Conservation (phyloP, 2,888 invertebrate genomes). For the Neuroscelio doddi region DNA sequence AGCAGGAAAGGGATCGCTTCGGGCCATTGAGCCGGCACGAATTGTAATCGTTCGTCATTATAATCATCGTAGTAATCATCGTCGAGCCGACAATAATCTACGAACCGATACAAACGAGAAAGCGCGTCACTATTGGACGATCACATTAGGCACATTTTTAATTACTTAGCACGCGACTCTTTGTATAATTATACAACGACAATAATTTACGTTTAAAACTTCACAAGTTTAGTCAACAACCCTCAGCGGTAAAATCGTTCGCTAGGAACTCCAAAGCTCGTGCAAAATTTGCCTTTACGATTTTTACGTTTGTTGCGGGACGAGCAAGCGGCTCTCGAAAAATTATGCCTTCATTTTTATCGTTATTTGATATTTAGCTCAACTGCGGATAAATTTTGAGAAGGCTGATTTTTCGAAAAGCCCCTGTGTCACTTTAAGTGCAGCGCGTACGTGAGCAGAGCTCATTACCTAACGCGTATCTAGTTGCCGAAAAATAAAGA, state of each 20-base stretch:
- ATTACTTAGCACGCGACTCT: slow-evolving; percentile 51
- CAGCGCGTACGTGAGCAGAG: slow-evolving; percentile 52
- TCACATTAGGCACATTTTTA: slow-evolving; percentile 56
- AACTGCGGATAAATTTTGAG: no score
- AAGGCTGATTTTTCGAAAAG: no score
- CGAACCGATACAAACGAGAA: neutral
- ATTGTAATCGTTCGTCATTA: slow-evolving; percentile 1
- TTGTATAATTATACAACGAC: slow-evolving; percentile 46
- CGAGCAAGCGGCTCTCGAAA: neutral
- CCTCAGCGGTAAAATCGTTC: slow-evolving; percentile 67
- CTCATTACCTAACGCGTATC: slow-evolving; percentile 55
- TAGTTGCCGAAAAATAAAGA: slow-evolving; percentile 54
- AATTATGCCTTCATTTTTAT: neutral
- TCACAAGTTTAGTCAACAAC: slow-evolving; percentile 65
- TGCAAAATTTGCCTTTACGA: slow-evolving; percentile 37
- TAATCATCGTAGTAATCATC: neutral
- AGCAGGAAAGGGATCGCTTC: neutral
- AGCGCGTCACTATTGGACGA: slow-evolving; percentile 27
- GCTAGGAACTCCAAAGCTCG: slow-evolving; percentile 61
- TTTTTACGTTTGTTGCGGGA: slow-evolving; percentile 8
- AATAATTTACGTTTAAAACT: slow-evolving; percentile 68
- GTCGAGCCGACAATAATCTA: no score
- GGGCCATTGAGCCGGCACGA: neutral
- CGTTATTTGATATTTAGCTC: no score
- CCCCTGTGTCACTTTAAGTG: neutral